Evolutionary conservation across 2,797 vertebrate species (phyloP), one percentile per base, ranked within the genome.

Genomic region (Neostethus bicornis): DNA sequence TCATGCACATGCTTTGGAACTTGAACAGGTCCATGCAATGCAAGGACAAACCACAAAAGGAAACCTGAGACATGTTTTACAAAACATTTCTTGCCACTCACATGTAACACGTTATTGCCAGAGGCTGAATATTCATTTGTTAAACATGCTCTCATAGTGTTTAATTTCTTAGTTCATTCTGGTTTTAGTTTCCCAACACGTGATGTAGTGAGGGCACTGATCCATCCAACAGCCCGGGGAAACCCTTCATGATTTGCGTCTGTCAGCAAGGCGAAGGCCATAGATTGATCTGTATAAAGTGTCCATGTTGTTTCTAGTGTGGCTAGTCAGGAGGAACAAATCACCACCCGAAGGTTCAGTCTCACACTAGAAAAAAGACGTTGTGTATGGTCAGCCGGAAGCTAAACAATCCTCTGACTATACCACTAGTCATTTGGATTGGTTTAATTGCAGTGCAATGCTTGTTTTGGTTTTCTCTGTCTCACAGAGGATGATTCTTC

Each of bases 251-350:
- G 68, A 75, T 61, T 84, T 80, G 79, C 77, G 70, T 73, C 65
- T 67, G 66, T 84, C 70, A 74, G 64, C 34, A 48, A 35, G 46
- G 52, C 54, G 68, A 83, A 79, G 72, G 71, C 67, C 39, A 13
- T 43, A 56, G 64, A 89, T 81, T 83, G 82, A 89, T 84, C 75
- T 69, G 67, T 71, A 65, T 79, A 55, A 76, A 73, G 68, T 67
- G 61, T 64, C 60, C 13, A 14, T 63, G 55, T 62, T 65, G 43
- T 46, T 65, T 45, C 66, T 32, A 20, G 53, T 59, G 56, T 53
- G 61, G 66, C 71, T 60, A 61, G 62, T 85, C 65, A 64, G 48
- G 51, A 28, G 66, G 61, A 81, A 85, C 66, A 75, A 83, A 80
- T 76, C 61, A 17, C 50, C 56, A 63, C 47, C 34, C 73, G 56